These are phyloP conservation scores for Heteronetta atricapilla DNA, from an alignment of 2,113 vertebrate genomes.

Conservation along the genomic window DNA sequence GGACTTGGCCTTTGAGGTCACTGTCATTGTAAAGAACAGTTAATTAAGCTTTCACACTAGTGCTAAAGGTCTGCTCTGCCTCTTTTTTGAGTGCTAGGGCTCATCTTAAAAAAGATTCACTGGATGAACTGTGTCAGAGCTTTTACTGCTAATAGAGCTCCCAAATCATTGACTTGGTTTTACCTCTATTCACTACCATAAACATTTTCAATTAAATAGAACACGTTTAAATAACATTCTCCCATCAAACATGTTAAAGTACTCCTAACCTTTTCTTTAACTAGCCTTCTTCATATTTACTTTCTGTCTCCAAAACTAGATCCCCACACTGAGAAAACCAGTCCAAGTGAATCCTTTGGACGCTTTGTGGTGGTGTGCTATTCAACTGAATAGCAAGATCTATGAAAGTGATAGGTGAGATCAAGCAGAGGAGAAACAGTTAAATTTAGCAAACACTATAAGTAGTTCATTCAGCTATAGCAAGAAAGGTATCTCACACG, in stretches of 20 bases:
- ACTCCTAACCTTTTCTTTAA: neutral
- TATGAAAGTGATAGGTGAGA: neutral
- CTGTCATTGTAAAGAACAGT: neutral
- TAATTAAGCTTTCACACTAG: constrained; percentile 18
- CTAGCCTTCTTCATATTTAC: neutral
- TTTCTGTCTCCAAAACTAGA: neutral
- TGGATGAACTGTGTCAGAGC: neutral
- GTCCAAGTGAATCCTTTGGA: neutral
- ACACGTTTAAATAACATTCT: neutral
- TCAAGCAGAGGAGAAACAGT: neutral
- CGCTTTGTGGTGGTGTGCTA: neutral
- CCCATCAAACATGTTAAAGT: neutral
- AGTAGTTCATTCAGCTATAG: neutral
- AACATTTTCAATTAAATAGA: neutral
- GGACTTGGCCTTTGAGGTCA: neutral
- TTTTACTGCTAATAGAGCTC: neutral
- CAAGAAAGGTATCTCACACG: neutral
- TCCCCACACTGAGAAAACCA: neutral
- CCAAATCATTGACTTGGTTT: neutral
- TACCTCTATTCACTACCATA: neutral
- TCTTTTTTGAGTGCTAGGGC: neutral
- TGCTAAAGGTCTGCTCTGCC: neutral
- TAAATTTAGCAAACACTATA: neutral
- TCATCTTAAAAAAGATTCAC: neutral
- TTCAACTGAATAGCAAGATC: neutral